phyloP scores from a whole-genome alignment of 2,888 invertebrate genomes.

The Cerastoderma edule region DNA sequence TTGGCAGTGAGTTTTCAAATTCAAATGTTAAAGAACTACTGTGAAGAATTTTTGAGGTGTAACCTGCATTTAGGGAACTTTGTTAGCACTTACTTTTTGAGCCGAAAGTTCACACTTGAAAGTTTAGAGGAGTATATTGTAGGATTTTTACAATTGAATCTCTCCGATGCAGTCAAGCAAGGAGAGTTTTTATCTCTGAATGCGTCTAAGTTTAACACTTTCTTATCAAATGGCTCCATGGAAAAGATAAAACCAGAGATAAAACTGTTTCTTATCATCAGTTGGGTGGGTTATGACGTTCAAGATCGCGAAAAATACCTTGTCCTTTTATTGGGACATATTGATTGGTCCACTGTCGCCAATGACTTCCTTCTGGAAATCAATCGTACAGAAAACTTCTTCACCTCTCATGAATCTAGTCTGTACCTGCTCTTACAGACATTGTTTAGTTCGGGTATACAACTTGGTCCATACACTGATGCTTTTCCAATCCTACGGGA shows the following conservation, averaged over 20 bases:
- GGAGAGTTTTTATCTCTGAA: slow-evolving; percentile 71
- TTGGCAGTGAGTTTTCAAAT: slow-evolving; percentile 88
- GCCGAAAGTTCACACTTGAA: slow-evolving; percentile 87
- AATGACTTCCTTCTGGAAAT: slow-evolving; percentile 84
- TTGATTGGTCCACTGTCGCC: slow-evolving; percentile 78
- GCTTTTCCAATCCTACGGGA: slow-evolving; percentile 67
- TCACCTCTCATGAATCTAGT: slow-evolving; percentile 86
- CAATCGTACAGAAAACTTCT: slow-evolving; percentile 86
- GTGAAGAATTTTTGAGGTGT: slow-evolving; percentile 88
- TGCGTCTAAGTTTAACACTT: slow-evolving; percentile 70
- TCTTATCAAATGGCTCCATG: slow-evolving; percentile 73
- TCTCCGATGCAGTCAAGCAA: slow-evolving; percentile 76
- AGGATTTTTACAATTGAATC: slow-evolving; percentile 85
- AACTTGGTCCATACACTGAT: slow-evolving; percentile 73
- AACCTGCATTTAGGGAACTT: slow-evolving; percentile 88
- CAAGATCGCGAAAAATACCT: slow-evolving; percentile 86
- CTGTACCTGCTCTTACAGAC: slow-evolving; percentile 86
- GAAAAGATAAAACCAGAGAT: slow-evolving; percentile 75
- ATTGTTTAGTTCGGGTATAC: slow-evolving; percentile 85
- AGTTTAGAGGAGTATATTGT: slow-evolving; percentile 86
- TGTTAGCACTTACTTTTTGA: slow-evolving; percentile 87
- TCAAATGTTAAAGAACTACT: slow-evolving; percentile 86
- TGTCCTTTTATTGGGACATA: slow-evolving; percentile 84
- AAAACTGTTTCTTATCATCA: slow-evolving; percentile 75
- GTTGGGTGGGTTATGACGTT: slow-evolving; percentile 78